Conservation (phyloP, 37 sponge, comb jelly and placozoan genomes). For the Halisarca cf. caerulea region DNA sequence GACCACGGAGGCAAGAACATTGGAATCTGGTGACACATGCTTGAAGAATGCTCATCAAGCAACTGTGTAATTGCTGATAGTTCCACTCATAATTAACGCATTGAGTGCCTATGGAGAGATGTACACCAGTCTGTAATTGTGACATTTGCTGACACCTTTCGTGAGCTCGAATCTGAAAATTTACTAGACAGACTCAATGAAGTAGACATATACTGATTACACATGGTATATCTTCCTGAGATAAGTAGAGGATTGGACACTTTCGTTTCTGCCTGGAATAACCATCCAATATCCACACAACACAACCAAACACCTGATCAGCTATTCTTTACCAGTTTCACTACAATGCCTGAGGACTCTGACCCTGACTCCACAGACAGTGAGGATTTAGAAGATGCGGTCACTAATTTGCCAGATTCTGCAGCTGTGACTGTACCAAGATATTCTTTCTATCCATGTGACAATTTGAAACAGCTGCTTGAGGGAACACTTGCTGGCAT, state of each 20-base stretch:
- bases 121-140: constrained; percentile 19
- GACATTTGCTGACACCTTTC: neutral
- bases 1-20: constrained; percentile 9
- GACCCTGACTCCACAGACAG: neutral
- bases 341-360: neutral
- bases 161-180: neutral
- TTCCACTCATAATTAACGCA: constrained; percentile 25
- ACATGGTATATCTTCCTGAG: neutral
- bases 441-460: too few species aligned
- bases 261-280: constrained; percentile 13
- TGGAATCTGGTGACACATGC: neutral
- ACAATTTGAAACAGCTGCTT: too few species aligned
- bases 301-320: constrained; percentile 5
- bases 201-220: constrained; percentile 33
- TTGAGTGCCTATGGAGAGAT: constrained; percentile 25
- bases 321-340: neutral
- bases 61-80: constrained; percentile 27
- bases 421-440: too few species aligned
- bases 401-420: too few species aligned
- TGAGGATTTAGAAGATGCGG: too few species aligned
- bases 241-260: neutral
- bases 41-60: neutral
- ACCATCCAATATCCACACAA: constrained; percentile 33
- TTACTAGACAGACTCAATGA: neutral
- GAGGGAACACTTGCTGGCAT: too few species aligned